Conservation (phyloP, 92 coral and sea anemone species). For the Desmophyllum pertusum region DNA sequence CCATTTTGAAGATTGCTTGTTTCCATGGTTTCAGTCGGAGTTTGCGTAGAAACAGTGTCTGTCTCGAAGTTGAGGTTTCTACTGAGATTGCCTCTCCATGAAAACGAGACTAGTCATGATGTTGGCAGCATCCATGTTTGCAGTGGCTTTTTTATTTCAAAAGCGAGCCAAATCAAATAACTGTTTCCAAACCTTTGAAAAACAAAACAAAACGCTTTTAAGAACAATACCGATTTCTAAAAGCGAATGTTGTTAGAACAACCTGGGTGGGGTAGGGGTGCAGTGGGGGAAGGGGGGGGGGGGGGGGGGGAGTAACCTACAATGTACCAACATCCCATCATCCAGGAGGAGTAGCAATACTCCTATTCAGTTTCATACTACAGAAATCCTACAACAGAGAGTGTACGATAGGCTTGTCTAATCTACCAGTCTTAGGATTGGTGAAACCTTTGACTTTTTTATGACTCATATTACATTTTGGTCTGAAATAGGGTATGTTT, state of each 20-base stretch:
- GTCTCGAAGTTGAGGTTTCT: slow-evolving; percentile 3
- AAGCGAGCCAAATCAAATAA: slow-evolving; percentile 9
- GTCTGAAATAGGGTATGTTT: too few relatives aligned
- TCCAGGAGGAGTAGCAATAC: too few relatives aligned
- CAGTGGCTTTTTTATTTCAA: background rate
- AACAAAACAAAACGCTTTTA: background rate
- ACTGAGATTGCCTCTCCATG: slow-evolving; percentile 2
- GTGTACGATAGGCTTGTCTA: too few relatives aligned
- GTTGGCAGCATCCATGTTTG: background rate
- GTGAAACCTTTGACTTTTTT: too few relatives aligned
- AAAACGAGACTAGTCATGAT: background rate
- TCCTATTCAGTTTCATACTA: too few relatives aligned
- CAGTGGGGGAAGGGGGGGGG: too few relatives aligned
- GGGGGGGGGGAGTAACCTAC: too few relatives aligned
- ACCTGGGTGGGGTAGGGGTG: too few relatives aligned
- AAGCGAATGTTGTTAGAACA: background rate
- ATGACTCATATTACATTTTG: too few relatives aligned
- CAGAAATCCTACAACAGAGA: too few relatives aligned
- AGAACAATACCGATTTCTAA: background rate
- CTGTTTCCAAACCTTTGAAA: slow-evolving; percentile 35
- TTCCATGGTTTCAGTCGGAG: background rate
- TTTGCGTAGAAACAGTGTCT: background rate
- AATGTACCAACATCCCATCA: too few relatives aligned
- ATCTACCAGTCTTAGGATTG: too few relatives aligned
- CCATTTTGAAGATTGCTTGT: background rate